A percentile compares a stretch with the other conserved stretches of the same genome.
Conservation (phyloP, 2,113 vertebrate species). For the Picathartes gymnocephalus region DNA sequence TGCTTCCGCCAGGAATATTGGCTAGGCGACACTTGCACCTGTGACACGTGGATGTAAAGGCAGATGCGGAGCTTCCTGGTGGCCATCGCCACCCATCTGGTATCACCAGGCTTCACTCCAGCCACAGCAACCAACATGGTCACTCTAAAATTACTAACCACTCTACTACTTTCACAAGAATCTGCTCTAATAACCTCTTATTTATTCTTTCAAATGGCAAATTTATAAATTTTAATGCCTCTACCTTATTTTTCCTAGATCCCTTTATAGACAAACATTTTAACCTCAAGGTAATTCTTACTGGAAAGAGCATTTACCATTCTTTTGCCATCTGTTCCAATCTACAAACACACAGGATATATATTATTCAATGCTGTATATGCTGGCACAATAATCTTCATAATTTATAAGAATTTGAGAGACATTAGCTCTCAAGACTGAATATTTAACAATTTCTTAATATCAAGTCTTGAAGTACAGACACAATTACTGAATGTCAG, state of each 20-base stretch:
- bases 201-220: neutral
- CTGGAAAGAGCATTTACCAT: neutral
- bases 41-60: rapidly evolving
- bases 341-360: neutral
- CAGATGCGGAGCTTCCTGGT: neutral
- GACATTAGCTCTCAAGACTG: neutral
- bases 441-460: neutral
- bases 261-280: neutral
- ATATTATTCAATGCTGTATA: neutral
- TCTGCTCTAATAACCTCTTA: neutral
- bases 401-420: neutral
- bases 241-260: neutral
- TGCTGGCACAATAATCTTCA: neutral
- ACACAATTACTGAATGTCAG: neutral
- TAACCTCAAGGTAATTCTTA: neutral
- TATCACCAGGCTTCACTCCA: neutral
- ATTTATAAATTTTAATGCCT: neutral
- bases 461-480: neutral
- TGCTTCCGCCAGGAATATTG: neutral
- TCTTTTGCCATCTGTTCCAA: neutral
- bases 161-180: neutral
- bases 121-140: rapidly evolving
- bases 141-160: neutral
- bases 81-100: rapidly evolving
- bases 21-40: rapidly evolving